Evolutionary conservation across 2,888 invertebrate species (phyloP), one percentile per base, ranked within the genome.

Genomic region (Drosophila merina): DNA sequence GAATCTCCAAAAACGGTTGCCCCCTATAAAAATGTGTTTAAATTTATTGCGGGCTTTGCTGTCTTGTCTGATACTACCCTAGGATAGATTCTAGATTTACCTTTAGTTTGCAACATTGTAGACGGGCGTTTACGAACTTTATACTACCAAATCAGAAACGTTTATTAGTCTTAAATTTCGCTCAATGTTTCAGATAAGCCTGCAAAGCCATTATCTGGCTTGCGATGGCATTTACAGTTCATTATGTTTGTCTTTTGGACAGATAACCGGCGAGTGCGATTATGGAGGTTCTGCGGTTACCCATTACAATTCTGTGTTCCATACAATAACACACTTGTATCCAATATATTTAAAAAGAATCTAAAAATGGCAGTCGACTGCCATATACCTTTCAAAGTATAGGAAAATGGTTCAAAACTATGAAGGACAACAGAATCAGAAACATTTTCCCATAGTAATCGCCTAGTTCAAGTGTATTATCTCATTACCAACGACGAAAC

Each of bases 171-270:
- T 33, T 36, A 45, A 33, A 33, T 42, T 63, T 49, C 12, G 42
- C 33, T 49, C 28, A 30, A 66, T 64, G 28, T 28, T 30, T 67
- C 45, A 38, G 63, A 63, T 63, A 63, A 63, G 63, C 42, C 30
- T 36, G 52, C 44, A 66, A 44, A 63, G 6, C 52, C 67, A 51
- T 45, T 51, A 63, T 63, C 52, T 44, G 51, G 8, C 68, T 28
- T 31, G 9, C 10, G 28, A 20, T 7, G 63, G 54, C 25, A 63
- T 67, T 52, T 52, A 45, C 68, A 38, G 55, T 38, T 14, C 45
- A 68, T 45, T 45, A 67, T 52, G 38, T 45, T 31, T 67, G 63
- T 64, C 63, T 64, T 62, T 45, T 54, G 54, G 26, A 31, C 45
- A 64, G 52, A 64, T 63, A 67, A 57, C 54, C 12, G 42, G 33